Conservation (phyloP, 2,797 vertebrate genomes). For the Muscicapa striata region DNA sequence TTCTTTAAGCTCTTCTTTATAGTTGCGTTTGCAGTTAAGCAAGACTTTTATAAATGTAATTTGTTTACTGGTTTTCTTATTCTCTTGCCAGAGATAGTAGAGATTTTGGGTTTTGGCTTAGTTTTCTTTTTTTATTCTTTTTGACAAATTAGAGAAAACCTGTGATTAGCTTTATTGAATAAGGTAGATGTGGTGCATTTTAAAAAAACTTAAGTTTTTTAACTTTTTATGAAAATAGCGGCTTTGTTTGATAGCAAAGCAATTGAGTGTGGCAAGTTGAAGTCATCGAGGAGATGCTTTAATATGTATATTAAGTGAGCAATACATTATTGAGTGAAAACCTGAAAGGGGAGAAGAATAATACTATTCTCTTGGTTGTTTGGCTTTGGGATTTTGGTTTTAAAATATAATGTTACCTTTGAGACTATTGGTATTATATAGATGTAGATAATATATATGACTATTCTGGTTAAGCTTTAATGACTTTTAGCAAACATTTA, state of each 20-base stretch:
- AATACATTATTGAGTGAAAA: not conserved
- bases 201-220: not conserved
- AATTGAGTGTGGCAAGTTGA: not conserved
- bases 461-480: slow-evolving; percentile 43
- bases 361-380: not conserved
- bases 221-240: not conserved
- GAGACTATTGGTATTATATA: not conserved
- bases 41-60: slow-evolving; percentile 41
- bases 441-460: not conserved
- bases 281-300: not conserved
- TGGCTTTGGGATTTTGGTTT: slow-evolving; percentile 18
- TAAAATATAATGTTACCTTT: not conserved
- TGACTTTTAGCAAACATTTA: not conserved
- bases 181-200: not conserved
- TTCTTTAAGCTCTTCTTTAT: slow-evolving; percentile 44
- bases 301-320: not conserved
- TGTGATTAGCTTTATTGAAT: not conserved
- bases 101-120: not conserved
- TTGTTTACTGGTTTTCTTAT: slow-evolving; percentile 29
- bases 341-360: not conserved
- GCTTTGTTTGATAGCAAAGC: slow-evolving; percentile 13
- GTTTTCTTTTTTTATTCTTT: not conserved
- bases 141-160: not conserved
- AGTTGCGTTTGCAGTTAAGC: slow-evolving; percentile 30
- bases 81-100: slow-evolving; percentile 61